phyloP scores from a whole-genome alignment of 1,140 invertebrate genomes.

The Sinella curviseta region DNA sequence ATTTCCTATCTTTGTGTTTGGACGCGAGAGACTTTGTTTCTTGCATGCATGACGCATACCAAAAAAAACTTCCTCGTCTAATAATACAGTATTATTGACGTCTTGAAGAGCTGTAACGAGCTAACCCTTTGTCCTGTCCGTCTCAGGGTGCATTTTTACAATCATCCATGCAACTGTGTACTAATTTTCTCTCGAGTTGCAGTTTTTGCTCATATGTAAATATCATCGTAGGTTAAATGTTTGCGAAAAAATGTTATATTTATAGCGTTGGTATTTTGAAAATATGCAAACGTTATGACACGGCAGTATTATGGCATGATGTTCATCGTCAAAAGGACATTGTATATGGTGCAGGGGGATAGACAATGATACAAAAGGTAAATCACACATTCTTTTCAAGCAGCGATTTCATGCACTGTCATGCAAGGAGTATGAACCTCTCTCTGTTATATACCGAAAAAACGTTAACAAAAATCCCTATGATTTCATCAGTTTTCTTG shows the following conservation, averaged over 20 bases:
- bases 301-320: too few relatives aligned
- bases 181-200: background rate
- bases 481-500: background rate
- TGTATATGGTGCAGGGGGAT: background rate
- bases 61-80: background rate
- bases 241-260: background rate
- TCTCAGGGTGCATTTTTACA: background rate
- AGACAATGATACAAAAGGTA: too few relatives aligned
- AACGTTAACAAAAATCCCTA: background rate
- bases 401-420: background rate
- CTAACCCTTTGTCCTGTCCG: background rate
- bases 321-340: background rate
- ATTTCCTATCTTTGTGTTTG: background rate
- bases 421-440: background rate
- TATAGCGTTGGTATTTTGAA: too few relatives aligned
- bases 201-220: background rate
- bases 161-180: background rate
- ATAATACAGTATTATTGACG: background rate
- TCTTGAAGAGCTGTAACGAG: too few relatives aligned
- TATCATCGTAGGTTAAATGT: background rate
- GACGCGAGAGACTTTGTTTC: background rate
- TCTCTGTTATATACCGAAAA: background rate
- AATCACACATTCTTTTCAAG: background rate
- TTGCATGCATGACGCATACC: background rate
- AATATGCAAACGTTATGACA: too few relatives aligned